These are phyloP conservation scores for Cyprinodon diabolis DNA, from an alignment of 2,797 vertebrate species.

Conservation along the genomic window DNA sequence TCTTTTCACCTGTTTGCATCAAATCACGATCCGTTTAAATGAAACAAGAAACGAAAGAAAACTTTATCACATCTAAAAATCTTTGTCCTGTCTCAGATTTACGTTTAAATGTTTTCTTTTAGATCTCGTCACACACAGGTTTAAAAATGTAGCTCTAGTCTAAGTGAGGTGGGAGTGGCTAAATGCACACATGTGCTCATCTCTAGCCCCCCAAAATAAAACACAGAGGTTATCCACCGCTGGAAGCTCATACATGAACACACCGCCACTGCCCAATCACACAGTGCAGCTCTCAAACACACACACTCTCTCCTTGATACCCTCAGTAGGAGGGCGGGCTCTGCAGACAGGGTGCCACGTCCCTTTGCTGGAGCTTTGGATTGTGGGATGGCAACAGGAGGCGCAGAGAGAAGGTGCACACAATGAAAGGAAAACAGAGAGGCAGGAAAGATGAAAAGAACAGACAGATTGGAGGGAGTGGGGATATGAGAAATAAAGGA, in stretches of 20 bases:
- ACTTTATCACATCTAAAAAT: not conserved
- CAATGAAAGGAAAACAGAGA: not conserved
- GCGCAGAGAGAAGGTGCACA: conserved; percentile 21
- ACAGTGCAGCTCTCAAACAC: conserved; percentile 8
- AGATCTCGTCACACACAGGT: not conserved
- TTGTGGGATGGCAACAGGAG: conserved; percentile 64
- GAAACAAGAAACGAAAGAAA: not conserved
- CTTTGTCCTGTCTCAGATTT: not conserved
- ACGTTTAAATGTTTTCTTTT: not conserved
- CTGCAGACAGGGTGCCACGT: conserved; percentile 40
- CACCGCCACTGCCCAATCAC: conserved; percentile 16
- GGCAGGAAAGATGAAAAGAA: not conserved
- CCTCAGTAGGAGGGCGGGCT: conserved; percentile 51
- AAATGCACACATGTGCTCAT: not conserved
- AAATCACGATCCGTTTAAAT: not conserved
- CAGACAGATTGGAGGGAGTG: not conserved
- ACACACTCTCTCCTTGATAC: conserved; percentile 41
- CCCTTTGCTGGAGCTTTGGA: conserved; percentile 57
- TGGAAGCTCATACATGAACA: conserved; percentile 37
- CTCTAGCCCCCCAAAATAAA: not conserved
- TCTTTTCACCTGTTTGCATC: not conserved
- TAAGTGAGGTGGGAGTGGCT: not conserved
- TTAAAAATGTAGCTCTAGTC: not conserved
- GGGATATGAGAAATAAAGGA: not conserved
- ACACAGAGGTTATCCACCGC: conserved; percentile 8